Base-by-base conservation (phyloP, 2,797 vertebrate species). In the Danio jaintianensis region DNA sequence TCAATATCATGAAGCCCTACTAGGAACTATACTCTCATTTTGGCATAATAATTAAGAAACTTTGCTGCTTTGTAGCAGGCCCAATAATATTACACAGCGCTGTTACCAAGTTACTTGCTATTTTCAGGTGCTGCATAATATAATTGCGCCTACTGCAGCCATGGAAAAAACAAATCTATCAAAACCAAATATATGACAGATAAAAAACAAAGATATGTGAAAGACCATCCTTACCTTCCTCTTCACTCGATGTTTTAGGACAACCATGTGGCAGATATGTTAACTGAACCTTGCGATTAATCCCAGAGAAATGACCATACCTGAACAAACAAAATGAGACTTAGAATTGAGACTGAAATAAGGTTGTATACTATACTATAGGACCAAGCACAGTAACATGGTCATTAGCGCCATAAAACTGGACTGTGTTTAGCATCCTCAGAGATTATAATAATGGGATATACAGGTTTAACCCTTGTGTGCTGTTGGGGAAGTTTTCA, bases 221-320 rank as follows among this genome's bases (percentile, higher is more conserved):
- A 13, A 2, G 12, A 10, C 47, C 10, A 36, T 68, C 38, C 12
- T 66, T 91, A 96, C 95, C 96, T 92, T 96, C 96, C 76, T 96
- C 96, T 88, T 96, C 96, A 88, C 96, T 96, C 55, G 96, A 96
- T 8, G 96, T 96, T 91, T 96, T 96, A 72, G 95, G 95, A 86
- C 95, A 96, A 38, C 96, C 96, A 78, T 96, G 95, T 68, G 96
- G 96, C 18, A 96, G 95, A 79, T 96, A 96, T 0, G 95, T 96
- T 85, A 96, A 82, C 22, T 96, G 96, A 59, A 96, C 96, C 87
- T 96, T 96, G 64, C 96, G 96, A 88, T 96, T 96, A 89, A 96
- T 96, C 84, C 96, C 95, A 83, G 96, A 96, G 91, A 96, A 96
- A 91, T 96, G 96, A 0, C 96, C 95, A 81, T 96, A 96, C 96